A percentile compares a stretch with the other conserved stretches of the same genome.
These are phyloP conservation scores for Trichacis sp. DNA, from an alignment of 2,888 invertebrate genomes.

Conservation along the genomic window DNA sequence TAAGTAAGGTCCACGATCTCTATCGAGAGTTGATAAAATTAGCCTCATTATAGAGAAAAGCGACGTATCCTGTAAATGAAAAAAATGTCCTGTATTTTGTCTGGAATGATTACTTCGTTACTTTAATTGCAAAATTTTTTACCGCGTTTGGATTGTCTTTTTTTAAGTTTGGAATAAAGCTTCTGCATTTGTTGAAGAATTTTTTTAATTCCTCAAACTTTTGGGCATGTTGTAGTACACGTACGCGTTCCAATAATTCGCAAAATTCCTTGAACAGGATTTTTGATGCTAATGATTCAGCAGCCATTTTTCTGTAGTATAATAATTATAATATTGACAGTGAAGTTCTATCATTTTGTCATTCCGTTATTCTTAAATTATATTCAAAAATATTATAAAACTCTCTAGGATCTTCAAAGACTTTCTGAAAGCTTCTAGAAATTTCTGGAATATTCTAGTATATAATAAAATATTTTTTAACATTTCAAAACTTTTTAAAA, in stretches of 20 bases:
- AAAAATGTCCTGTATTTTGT: constrained; percentile 7
- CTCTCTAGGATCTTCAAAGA: too few relatives aligned
- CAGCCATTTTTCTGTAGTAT: constrained; percentile 12
- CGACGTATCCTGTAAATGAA: constrained; percentile 69
- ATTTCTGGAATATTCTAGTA: too few relatives aligned
- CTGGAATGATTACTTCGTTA: too few relatives aligned
- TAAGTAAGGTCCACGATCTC: constrained; percentile 84
- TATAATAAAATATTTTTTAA: too few relatives aligned
- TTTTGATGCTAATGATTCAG: constrained; percentile 49
- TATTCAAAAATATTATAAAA: too few relatives aligned
- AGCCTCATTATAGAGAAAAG: constrained; percentile 83
- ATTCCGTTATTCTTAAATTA: too few relatives aligned
- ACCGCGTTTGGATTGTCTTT: constrained; percentile 53
- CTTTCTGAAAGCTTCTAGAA: too few relatives aligned
- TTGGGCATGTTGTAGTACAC: constrained; percentile 67
- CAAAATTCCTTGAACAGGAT: constrained; percentile 74
- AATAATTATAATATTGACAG: too few relatives aligned
- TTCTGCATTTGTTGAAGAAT: constrained; percentile 71
- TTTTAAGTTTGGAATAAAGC: constrained; percentile 63
- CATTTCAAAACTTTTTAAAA: too few relatives aligned
- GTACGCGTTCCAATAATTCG: constrained; percentile 74
- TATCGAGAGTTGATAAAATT: constrained; percentile 83
- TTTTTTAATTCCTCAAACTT: constrained; percentile 70
- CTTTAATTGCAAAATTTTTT: constrained; percentile 42
- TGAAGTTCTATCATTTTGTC: too few relatives aligned